Conservation (phyloP, 2,888 invertebrate genomes). For the Ochropleura plecta region DNA sequence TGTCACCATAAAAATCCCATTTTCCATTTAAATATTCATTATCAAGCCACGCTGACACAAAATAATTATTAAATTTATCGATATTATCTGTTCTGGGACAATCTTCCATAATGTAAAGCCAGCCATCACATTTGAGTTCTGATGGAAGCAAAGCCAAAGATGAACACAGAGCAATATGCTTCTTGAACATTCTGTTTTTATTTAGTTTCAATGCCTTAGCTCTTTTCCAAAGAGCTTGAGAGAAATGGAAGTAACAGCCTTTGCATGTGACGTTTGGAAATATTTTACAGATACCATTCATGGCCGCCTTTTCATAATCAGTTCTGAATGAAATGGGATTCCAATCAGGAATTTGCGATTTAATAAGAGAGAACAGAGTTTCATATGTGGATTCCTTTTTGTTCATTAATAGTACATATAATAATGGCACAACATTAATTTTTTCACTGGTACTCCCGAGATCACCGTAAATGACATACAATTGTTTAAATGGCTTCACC, state of each 20-base stretch:
- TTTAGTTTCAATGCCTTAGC: conserved; percentile 36
- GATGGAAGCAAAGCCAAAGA: conserved; percentile 24
- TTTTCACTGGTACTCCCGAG: background rate
- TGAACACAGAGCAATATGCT: conserved; percentile 22
- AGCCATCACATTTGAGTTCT: conserved; percentile 14
- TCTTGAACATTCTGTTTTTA: conserved; percentile 35
- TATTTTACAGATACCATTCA: conserved; percentile 35
- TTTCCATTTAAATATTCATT: conserved; percentile 26
- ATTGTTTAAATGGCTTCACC: conserved; percentile 10
- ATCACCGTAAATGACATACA: conserved; percentile 4
- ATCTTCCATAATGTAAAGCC: conserved; percentile 16
- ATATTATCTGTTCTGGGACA: conserved; percentile 8
- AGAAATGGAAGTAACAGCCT: conserved; percentile 41
- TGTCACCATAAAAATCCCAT: conserved; percentile 39
- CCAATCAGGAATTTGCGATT: conserved; percentile 28
- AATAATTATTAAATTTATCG: conserved; percentile 30
- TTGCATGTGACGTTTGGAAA: conserved; percentile 36
- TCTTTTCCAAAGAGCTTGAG: conserved; percentile 37
- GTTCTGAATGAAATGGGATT: conserved; percentile 26
- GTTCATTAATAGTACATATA: conserved; percentile 16
- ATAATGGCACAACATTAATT: background rate
- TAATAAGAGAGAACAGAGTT: conserved; percentile 25
- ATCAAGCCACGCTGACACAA: conserved; percentile 34
- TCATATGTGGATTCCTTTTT: conserved; percentile 30
- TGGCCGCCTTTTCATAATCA: conserved; percentile 42